phyloP scores from a whole-genome alignment of 2,888 invertebrate genomes.

The Heliothis peltigera region DNA sequence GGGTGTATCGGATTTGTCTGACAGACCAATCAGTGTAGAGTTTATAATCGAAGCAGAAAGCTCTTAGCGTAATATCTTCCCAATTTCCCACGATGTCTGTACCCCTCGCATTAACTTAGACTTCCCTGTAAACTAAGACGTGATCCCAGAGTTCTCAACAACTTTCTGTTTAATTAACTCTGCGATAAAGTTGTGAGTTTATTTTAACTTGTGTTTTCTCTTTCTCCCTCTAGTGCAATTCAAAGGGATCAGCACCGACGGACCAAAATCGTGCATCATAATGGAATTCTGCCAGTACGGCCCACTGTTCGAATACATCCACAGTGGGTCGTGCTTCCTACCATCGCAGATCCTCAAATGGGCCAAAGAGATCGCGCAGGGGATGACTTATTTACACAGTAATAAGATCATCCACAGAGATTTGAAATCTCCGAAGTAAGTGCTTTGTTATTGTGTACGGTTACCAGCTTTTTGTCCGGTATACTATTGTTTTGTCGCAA shows the following conservation, averaged over 20 bases:
- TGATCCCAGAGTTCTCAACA: not conserved
- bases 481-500: not conserved
- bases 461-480: conserved; percentile 10
- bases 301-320: conserved; percentile 97
- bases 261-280: conserved; percentile 97
- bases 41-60: not conserved
- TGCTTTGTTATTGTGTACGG: conserved; percentile 14
- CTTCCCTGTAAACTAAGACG: not conserved
- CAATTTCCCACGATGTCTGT: not conserved
- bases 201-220: not conserved
- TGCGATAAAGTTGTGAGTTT: not conserved
- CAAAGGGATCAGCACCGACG: conserved; percentile 97
- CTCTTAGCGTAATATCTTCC: not conserved
- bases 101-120: not conserved
- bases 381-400: conserved; percentile 98
- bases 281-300: conserved; percentile 99
- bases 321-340: conserved; percentile 95
- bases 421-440: conserved; percentile 99
- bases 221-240: conserved; percentile 86
- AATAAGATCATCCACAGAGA: conserved; percentile 99
- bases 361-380: conserved; percentile 98
- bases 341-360: conserved; percentile 97
- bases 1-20: not conserved
- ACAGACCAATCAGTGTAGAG: not conserved
- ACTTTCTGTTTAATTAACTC: not conserved